phyloP scores from a whole-genome alignment of 2,797 vertebrate species.

The Acrossocheilus fasciatus region DNA sequence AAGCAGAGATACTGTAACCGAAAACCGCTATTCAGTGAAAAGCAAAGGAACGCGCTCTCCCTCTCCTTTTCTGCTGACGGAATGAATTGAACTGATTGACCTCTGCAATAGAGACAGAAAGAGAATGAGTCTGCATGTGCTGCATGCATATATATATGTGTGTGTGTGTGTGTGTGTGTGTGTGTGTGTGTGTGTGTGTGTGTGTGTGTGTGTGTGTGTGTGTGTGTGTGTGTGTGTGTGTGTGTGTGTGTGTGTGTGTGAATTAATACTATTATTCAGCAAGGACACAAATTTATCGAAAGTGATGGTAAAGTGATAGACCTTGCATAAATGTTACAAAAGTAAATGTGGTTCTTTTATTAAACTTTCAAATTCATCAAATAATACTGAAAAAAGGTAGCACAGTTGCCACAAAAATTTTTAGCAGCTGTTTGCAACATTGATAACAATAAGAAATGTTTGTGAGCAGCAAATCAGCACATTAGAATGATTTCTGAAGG shows the following conservation, averaged over 20 bases:
- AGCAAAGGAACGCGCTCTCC: not conserved
- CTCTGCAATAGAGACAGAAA: conserved; percentile 45
- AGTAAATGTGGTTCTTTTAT: not conserved
- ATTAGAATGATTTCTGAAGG: not conserved
- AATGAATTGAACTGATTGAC: conserved; percentile 51
- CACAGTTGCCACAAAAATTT: not conserved
- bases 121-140: not conserved
- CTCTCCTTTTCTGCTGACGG: conserved; percentile 38
- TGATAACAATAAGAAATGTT: not conserved
- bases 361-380: not conserved
- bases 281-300: not conserved
- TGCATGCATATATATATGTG: not conserved
- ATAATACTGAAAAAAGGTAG: not conserved
- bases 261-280: not conserved
- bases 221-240: not conserved
- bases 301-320: not conserved
- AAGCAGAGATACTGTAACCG: conserved; percentile 14
- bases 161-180: too few species aligned
- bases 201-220: not conserved
- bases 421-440: not conserved
- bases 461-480: not conserved
- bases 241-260: not conserved
- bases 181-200: not conserved
- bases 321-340: not conserved
- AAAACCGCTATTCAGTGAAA: conserved; percentile 28